phyloP scores from a whole-genome alignment of 2,113 vertebrate species.

The Oreocharis arfaki region DNA sequence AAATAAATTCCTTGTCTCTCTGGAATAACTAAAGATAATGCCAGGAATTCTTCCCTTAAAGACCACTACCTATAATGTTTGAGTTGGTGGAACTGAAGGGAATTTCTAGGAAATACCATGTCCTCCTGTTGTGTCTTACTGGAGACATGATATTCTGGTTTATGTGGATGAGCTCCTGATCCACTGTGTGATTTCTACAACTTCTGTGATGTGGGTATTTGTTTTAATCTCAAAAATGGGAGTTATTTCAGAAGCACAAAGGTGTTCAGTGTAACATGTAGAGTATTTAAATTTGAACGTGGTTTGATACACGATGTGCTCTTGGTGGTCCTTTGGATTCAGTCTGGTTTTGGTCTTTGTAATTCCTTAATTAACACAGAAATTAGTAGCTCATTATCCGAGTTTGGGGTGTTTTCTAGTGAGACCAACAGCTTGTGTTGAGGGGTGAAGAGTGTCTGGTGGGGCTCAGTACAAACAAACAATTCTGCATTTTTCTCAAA shows the following conservation, averaged over 20 bases:
- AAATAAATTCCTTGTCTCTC: not conserved
- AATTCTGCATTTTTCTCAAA: not conserved
- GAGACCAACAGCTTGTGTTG: not conserved
- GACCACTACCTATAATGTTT: not conserved
- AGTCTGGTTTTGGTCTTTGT: not conserved
- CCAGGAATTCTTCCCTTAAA: not conserved
- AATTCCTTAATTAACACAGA: not conserved
- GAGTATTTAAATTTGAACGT: not conserved
- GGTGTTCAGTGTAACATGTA: not conserved
- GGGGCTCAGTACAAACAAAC: not conserved
- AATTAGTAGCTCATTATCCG: not conserved
- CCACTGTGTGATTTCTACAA: not conserved
- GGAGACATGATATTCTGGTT: not conserved
- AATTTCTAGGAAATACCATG: not conserved
- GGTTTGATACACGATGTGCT: not conserved
- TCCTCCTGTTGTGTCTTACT: not conserved
- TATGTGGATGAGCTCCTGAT: not conserved
- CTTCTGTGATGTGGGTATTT: not conserved
- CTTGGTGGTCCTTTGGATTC: not conserved
- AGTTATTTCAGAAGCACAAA: not conserved
- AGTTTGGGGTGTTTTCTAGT: not conserved
- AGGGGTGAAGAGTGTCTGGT: not conserved
- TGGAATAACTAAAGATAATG: not conserved
- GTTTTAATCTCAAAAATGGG: not conserved
- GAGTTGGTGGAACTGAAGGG: not conserved